Percentiles rank a stretch among this genome's conserved stretches.
These are phyloP conservation scores for Drepana falcataria DNA, from an alignment of 2,888 invertebrate species.

Conservation along the genomic window DNA sequence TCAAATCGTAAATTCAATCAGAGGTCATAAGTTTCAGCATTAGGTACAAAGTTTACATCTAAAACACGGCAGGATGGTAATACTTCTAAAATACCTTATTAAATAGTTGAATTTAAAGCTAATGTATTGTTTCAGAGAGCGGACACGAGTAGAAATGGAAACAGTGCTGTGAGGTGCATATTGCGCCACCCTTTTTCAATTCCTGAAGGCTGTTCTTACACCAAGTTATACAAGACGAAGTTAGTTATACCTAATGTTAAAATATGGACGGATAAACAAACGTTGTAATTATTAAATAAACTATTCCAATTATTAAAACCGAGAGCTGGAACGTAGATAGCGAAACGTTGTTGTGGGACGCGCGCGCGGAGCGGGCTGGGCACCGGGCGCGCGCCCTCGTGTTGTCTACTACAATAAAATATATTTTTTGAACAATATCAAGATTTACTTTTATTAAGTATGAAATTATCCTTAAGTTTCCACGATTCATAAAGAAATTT, in stretches of 20 bases:
- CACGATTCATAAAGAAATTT: too few species aligned
- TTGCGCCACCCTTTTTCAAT: slow-evolving; percentile 76
- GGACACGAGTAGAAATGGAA: slow-evolving; percentile 92
- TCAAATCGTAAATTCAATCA: too few species aligned
- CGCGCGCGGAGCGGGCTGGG: slow-evolving; percentile 74
- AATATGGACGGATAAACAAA: slow-evolving; percentile 75
- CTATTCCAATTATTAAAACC: slow-evolving; percentile 79
- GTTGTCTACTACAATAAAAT: slow-evolving; percentile 79
- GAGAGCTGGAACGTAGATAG: slow-evolving; percentile 75
- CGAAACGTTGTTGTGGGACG: slow-evolving; percentile 74
- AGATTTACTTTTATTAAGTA: slow-evolving; percentile 19
- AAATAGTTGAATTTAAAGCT: too few species aligned
- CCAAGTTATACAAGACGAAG: slow-evolving; percentile 79
- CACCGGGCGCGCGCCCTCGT: slow-evolving; percentile 68
- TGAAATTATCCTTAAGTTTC: background rate
- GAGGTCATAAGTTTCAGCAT: too few species aligned
- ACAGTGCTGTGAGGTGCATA: slow-evolving; percentile 89
- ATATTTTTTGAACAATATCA: slow-evolving; percentile 77
- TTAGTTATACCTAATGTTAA: slow-evolving; percentile 78
- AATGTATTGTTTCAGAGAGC: slow-evolving; percentile 56
- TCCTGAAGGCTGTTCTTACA: slow-evolving; percentile 79
- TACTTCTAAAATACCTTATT: too few species aligned
- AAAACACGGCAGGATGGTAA: too few species aligned
- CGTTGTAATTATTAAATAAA: slow-evolving; percentile 80
- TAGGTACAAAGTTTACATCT: too few species aligned